Evolutionary conservation across 2,888 invertebrate species (phyloP), one percentile per base, ranked within the genome.

Genomic region (Leucophora obtusa): DNA sequence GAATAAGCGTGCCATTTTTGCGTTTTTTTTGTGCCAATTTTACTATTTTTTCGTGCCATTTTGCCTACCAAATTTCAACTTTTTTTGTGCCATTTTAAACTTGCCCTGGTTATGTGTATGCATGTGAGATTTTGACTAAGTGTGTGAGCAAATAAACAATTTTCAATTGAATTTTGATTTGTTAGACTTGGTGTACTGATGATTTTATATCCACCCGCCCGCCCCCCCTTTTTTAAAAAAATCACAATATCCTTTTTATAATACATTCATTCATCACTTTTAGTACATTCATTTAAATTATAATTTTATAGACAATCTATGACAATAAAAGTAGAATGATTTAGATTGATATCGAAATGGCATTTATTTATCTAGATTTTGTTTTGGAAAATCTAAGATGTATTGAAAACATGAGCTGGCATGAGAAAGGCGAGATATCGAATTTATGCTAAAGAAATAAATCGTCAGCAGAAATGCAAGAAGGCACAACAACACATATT

Each of bases 241-340:
- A 68, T 68, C 43, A 47, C 17, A 68, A 68, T 43, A 68, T 68
- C 68, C 68, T 68, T 68, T 56, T 68, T 54, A 24, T 24, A 56
- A 15, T 47, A n/a, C 28, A 54, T 3, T 28, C 43, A 28, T 47
- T 47, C 14, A 38, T 38, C 38, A 53, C 17, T 56, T 15, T 28
- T 28, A 33, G 7, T 43, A 51, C 18, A 51, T 51, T 18, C 58
- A 69, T 18, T 69, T 69, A 7, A 59, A 47, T 56, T 56, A 56
- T 56, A 47, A 43, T 71, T 71, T 14, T 62, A 24, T 72, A 47
- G 63, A 63, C 62, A 63, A 63, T 56, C 43, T 56, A 54, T 56
- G 72, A 33, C 33, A 59, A 43, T 35, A 28, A 59, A 10, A 51
- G 9, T 1, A 3, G 17, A 18, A 53, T 47, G n/a, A 14, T 47